Base-by-base conservation (phyloP, 2,113 vertebrate species). In the Arothron firmamentum region DNA sequence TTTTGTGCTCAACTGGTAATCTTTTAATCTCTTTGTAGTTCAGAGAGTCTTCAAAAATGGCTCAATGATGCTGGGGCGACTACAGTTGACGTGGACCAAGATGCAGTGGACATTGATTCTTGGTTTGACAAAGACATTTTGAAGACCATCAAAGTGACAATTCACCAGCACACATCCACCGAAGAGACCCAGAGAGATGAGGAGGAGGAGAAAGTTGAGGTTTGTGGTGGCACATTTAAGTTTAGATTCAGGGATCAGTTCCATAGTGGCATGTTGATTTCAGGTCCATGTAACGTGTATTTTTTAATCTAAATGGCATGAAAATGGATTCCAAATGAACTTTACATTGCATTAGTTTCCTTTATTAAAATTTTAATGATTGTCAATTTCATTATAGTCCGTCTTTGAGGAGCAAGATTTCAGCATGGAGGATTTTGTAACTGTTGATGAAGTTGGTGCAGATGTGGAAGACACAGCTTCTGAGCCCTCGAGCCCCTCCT, bases 341-440 rank as follows among this genome's bases (percentile, higher is more conserved):
- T 19, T 6, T 38, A 12, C 28, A 28, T 28, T 6, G 6, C 31
- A 34, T 34, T 6, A 6, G 6, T 34, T 50, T 12, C n/a, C 34
- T 20, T 43, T 50, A 1, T 51, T 38, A 9, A 41, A 51, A 0
- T 14, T 13, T 38, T 38, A 38, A 38, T 12, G 1, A 12, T 38
- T 38, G 34, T 38, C 34, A 38, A 38, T 11, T 38, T 38, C 8
- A 38, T 38, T 38, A 38, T 10, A 38, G 14, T 3, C 1, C 13
- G 1, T 46, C 12, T 68, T 67, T 31, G 59, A 81, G 3, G 53
- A 62, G n/a, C 20, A 46, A 13, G n/a, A 34, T 25, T 77, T 86
- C 46, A 67, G 77, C 64, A 60, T 83, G 25, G 75, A 76, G 1
- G 85, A 85, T 16, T 87, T 85, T 64, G 79, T 87, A 42, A 85